phyloP scores from a whole-genome alignment of 2,888 invertebrate genomes.

The Caenorhabditis sp. region DNA sequence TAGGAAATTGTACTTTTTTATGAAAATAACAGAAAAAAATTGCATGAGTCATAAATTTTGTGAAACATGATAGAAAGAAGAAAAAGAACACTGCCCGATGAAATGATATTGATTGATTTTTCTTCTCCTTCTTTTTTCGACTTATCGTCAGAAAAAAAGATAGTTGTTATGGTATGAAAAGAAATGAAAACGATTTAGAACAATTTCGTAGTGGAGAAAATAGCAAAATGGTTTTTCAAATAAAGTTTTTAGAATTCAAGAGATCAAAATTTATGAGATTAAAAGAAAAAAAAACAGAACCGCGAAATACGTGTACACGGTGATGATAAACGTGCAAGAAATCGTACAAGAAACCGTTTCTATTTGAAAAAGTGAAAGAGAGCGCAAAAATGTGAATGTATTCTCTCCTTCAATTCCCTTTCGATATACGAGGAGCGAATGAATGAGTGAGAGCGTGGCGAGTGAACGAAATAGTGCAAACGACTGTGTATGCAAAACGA shows the following conservation, averaged over 20 bases:
- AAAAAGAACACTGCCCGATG: too few species aligned
- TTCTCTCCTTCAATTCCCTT: constrained; percentile 9
- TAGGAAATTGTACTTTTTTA: neutral
- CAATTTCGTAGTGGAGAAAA: neutral
- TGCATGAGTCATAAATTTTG: too few species aligned
- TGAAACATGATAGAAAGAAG: too few species aligned
- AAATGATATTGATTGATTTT: too few species aligned
- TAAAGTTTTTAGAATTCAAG: too few species aligned
- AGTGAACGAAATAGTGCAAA: constrained; percentile 23
- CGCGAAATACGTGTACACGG: too few species aligned
- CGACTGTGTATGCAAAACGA: constrained; percentile 15
- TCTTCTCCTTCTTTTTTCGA: too few species aligned
- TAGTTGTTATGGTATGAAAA: neutral
- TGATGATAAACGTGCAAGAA: constrained; percentile 11
- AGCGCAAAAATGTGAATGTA: constrained; percentile 7
- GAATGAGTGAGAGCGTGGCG: constrained; percentile 6
- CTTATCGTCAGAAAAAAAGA: neutral
- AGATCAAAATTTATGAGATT: too few species aligned
- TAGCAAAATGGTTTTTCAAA: too few species aligned
- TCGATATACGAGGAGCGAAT: constrained; percentile 10
- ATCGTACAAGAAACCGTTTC: constrained; percentile 38
- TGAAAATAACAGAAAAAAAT: too few species aligned
- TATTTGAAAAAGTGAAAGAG: constrained; percentile 27
- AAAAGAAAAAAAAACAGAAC: too few species aligned
- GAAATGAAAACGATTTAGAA: neutral